Evolutionary conservation across 2,113 vertebrate genomes (phyloP).

Genomic region (Chlamydotis undulata): DNA sequence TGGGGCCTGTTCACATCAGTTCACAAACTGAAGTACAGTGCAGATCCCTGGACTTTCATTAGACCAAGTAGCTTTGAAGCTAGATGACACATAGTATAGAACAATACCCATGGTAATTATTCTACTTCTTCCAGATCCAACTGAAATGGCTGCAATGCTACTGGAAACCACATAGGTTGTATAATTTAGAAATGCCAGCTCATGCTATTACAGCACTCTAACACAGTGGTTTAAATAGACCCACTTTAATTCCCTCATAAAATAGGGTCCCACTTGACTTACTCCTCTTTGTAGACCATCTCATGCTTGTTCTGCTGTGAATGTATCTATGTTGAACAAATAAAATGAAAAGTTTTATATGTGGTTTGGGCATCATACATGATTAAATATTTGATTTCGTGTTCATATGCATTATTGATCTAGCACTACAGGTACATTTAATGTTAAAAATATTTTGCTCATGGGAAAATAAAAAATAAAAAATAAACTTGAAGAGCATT

Average conservation of each 20-base stretch:
- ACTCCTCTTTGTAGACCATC: not conserved
- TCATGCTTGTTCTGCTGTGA: not conserved
- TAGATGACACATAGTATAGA: not conserved
- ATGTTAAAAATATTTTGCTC: not conserved
- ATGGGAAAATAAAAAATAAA: not conserved
- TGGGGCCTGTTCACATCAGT: not conserved
- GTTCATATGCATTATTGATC: not conserved
- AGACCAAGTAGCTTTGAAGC: not conserved
- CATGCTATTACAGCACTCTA: not conserved
- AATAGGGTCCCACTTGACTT: not conserved
- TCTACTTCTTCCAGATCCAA: not conserved
- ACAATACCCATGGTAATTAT: not conserved
- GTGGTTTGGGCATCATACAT: not conserved
- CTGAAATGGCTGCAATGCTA: not conserved
- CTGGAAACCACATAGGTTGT: not conserved
- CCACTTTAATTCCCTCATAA: not conserved
- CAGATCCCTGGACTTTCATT: not conserved
- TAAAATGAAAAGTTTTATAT: not conserved
- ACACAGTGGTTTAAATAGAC: not conserved
- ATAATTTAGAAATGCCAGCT: slow-evolving; percentile 8
- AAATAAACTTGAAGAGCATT: not conserved
- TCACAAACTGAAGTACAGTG: not conserved
- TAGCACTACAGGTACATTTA: not conserved
- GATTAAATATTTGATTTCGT: not conserved
- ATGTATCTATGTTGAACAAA: not conserved